phyloP scores from a whole-genome alignment of 2,113 vertebrate species.

The Delphinapterus leucas region DNA sequence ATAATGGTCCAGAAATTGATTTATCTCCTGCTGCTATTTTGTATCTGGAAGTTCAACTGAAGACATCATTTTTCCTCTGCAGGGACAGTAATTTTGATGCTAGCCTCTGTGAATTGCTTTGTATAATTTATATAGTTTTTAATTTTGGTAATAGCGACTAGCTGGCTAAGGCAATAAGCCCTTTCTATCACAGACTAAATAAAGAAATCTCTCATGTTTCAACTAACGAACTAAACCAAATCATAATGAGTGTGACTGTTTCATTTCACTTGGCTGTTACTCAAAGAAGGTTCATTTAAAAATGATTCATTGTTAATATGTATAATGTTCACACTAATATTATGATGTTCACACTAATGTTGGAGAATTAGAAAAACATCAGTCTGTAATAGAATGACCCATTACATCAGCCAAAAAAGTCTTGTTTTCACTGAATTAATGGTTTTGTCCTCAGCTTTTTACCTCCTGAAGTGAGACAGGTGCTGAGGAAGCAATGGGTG shows the following conservation, averaged over 20 bases:
- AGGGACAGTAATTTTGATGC: constrained; percentile 47
- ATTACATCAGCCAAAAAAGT: not conserved
- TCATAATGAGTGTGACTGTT: not conserved
- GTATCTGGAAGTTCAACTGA: constrained; percentile 36
- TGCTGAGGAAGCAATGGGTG: not conserved
- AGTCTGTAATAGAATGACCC: not conserved
- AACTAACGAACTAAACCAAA: constrained; percentile 57
- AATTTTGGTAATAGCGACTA: constrained; percentile 68
- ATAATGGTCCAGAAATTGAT: constrained; percentile 53
- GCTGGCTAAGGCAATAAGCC: constrained; percentile 57
- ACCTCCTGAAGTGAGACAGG: not conserved
- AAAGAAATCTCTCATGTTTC: constrained; percentile 63
- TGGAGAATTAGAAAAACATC: constrained; percentile 19
- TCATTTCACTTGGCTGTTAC: constrained; percentile 25
- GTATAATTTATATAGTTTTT: constrained; percentile 66
- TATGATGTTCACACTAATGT: not conserved
- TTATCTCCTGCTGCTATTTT: constrained; percentile 56
- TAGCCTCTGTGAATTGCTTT: constrained; percentile 48
- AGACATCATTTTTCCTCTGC: constrained; percentile 58
- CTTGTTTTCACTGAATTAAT: not conserved
- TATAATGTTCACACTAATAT: constrained; percentile 32
- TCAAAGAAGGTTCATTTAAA: constrained; percentile 39
- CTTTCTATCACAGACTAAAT: constrained; percentile 58
- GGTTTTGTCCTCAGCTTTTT: not conserved
- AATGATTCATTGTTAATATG: constrained; percentile 52